Conservation (phyloP, 2,113 vertebrate species). For the Crotalus viridis region DNA sequence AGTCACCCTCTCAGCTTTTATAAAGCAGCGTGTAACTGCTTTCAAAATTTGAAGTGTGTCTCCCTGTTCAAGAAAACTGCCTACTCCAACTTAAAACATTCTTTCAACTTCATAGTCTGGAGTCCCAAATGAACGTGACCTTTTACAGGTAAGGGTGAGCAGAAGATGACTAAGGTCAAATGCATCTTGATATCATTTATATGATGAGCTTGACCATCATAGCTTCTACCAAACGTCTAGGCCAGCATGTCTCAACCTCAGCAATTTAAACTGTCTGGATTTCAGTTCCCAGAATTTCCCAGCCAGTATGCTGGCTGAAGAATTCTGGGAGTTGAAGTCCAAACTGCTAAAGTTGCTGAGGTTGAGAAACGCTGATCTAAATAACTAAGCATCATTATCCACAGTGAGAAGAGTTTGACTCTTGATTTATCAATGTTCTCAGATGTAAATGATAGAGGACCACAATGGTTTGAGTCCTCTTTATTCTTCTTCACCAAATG, state of each 20-base stretch:
- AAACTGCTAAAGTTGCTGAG: background rate
- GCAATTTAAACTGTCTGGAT: background rate
- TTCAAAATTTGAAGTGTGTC: background rate
- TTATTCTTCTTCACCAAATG: background rate
- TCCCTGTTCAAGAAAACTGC: background rate
- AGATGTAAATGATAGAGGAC: background rate
- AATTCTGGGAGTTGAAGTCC: background rate
- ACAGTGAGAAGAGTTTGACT: background rate
- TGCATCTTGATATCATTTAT: background rate
- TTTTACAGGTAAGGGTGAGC: background rate
- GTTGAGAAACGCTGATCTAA: background rate
- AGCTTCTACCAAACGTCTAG: background rate
- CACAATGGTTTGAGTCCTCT: background rate
- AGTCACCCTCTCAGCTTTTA: background rate
- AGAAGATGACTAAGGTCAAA: background rate
- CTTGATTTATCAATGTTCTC: background rate
- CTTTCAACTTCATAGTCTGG: background rate
- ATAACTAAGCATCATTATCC: background rate
- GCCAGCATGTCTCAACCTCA: background rate
- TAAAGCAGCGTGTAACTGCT: background rate
- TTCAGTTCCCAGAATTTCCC: background rate
- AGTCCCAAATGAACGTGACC: background rate
- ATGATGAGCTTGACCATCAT: background rate
- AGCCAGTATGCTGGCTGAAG: background rate
- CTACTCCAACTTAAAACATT: background rate